A percentile compares a stretch with the other conserved stretches of the same genome.
Evolutionary conservation across 1,140 invertebrate species (phyloP).

Genomic region (Solenopsis invicta): DNA sequence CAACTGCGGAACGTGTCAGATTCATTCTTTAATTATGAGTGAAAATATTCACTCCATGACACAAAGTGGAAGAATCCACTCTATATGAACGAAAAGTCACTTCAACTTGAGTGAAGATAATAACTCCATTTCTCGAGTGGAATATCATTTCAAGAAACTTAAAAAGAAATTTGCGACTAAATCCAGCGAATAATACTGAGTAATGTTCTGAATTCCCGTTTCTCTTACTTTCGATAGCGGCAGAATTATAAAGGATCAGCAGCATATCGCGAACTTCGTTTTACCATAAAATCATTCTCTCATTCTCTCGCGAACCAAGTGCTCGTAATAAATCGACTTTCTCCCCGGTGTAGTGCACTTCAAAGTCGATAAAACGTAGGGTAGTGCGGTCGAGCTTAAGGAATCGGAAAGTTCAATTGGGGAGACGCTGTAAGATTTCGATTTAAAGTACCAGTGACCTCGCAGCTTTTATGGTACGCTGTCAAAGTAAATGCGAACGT

Average conservation of each 20-base stretch:
- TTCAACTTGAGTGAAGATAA: too few relatives aligned
- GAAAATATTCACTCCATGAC: too few relatives aligned
- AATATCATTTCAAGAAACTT: too few relatives aligned
- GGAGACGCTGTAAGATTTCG: conserved; percentile 9
- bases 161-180: background rate
- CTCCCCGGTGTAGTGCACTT: background rate
- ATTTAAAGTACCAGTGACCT: background rate
- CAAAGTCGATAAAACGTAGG: conserved; percentile 24
- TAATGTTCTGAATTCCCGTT: too few relatives aligned
- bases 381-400: background rate
- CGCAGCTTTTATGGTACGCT: background rate
- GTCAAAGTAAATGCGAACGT: background rate
- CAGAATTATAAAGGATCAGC: background rate
- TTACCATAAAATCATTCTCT: background rate
- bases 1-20: too few relatives aligned
- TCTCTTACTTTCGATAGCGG: background rate
- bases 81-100: too few relatives aligned
- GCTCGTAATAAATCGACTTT: background rate
- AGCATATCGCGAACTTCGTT: background rate
- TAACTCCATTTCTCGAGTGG: too few relatives aligned
- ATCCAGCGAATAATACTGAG: background rate
- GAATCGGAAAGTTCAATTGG: conserved; percentile 28
- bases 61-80: too few relatives aligned
- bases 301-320: background rate
- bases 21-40: too few relatives aligned